These are phyloP conservation scores for Philereme transversata DNA, from an alignment of 2,888 invertebrate genomes.

Conservation along the genomic window DNA sequence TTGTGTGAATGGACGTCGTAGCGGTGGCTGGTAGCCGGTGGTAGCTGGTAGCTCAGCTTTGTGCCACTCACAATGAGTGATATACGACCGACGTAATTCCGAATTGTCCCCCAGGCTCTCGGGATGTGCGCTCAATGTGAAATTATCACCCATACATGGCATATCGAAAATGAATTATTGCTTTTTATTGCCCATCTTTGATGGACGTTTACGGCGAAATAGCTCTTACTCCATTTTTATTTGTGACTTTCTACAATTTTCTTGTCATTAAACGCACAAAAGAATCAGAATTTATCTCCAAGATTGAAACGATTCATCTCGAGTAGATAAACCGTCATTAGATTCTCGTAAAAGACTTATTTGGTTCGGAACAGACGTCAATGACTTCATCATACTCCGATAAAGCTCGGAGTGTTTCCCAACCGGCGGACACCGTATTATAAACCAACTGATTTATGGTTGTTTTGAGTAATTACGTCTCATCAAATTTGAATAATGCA, in stretches of 20 bases:
- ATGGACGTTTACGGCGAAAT: constrained; percentile 59
- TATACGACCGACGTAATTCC: constrained; percentile 80
- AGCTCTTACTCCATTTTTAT: constrained; percentile 52
- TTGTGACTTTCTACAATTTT: constrained; percentile 38
- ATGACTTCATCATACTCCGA: constrained; percentile 68
- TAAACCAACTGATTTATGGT: constrained; percentile 77
- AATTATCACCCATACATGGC: constrained; percentile 81
- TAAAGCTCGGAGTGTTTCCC: constrained; percentile 61
- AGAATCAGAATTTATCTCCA: constrained; percentile 40
- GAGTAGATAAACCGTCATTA: constrained; percentile 64
- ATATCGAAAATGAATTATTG: constrained; percentile 83
- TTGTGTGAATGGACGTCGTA: constrained; percentile 69
- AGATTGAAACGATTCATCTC: constrained; percentile 51
- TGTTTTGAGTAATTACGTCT: constrained; percentile 82
- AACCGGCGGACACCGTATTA: constrained; percentile 70
- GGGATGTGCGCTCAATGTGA: constrained; percentile 69
- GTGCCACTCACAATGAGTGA: constrained; percentile 82
- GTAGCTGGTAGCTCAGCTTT: constrained; percentile 75
- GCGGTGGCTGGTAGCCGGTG: constrained; percentile 69
- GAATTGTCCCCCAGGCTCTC: constrained; percentile 75
- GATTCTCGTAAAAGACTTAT: constrained; percentile 64
- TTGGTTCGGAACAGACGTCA: constrained; percentile 60
- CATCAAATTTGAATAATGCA: constrained; percentile 83
- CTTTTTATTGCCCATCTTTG: constrained; percentile 68
- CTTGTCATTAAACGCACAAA: constrained; percentile 48